These are phyloP conservation scores for Phodopus roborovskii DNA, from an alignment of 2,113 vertebrate species.

Conservation along the genomic window DNA sequence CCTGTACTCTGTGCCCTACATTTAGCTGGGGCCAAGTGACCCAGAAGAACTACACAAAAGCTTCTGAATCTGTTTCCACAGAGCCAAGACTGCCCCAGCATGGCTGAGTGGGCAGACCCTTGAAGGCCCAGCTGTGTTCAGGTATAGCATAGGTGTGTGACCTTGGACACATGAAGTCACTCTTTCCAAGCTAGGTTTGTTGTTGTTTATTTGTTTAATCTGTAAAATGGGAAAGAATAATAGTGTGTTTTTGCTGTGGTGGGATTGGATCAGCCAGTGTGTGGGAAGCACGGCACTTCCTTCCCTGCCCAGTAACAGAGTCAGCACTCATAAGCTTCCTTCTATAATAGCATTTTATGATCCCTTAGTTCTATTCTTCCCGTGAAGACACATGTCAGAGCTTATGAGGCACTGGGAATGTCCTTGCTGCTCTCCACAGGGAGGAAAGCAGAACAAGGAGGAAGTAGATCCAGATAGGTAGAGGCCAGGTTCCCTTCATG, in stretches of 20 bases:
- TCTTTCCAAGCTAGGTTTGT: background rate
- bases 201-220: background rate
- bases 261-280: background rate
- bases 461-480: accelerated
- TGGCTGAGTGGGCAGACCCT: too few relatives aligned
- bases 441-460: background rate
- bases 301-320: too few relatives aligned
- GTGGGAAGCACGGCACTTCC: accelerated
- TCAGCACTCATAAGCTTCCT: background rate
- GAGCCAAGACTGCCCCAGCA: background rate
- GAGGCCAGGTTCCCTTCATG: background rate
- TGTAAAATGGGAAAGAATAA: background rate
- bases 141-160: background rate
- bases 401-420: background rate
- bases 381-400: background rate
- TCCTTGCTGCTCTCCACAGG: background rate
- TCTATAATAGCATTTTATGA: background rate
- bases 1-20: background rate
- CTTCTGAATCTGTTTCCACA: background rate
- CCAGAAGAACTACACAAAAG: background rate
- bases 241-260: too few relatives aligned
- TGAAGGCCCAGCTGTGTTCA: background rate
- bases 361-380: background rate
- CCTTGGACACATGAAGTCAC: background rate
- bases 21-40: accelerated